Conservation (phyloP, 2,797 vertebrate genomes). For the Percopsis omiscomaycus region DNA sequence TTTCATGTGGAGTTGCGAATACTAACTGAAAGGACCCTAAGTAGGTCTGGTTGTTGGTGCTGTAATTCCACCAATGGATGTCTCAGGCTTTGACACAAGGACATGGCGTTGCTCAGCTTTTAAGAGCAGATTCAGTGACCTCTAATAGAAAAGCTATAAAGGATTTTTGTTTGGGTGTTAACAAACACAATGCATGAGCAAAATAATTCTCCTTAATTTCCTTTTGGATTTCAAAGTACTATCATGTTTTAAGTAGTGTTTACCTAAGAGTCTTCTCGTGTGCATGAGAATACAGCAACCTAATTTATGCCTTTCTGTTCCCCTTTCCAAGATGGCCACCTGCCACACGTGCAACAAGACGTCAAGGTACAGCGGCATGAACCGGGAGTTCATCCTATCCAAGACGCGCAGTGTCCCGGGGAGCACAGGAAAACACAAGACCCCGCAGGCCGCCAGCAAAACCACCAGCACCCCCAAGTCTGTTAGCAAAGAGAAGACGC, state of each 20-base stretch:
- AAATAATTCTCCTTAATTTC: background rate
- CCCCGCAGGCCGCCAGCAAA: conserved; percentile 63
- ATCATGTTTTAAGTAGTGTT: background rate
- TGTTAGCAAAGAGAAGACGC: conserved; percentile 64
- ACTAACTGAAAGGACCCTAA: conserved; percentile 11
- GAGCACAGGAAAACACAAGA: conserved; percentile 61
- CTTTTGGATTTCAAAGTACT: background rate
- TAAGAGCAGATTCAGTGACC: background rate
- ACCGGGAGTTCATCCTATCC: conserved; percentile 76
- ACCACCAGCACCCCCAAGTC: conserved; percentile 56
- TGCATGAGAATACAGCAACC: conserved; percentile 9
- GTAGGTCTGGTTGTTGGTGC: background rate
- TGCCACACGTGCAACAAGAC: conserved; percentile 88
- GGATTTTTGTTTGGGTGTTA: too few relatives aligned
- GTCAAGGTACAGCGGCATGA: conserved; percentile 80
- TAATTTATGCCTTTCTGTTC: conserved; percentile 21
- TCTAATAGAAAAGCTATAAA: conserved; percentile 11
- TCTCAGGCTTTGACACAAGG: background rate
- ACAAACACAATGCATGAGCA: too few relatives aligned
- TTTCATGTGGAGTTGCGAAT: conserved; percentile 1
- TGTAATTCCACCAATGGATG: conserved; percentile 4
- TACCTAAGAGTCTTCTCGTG: background rate
- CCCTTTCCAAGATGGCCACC: conserved; percentile 83
- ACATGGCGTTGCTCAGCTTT: background rate
- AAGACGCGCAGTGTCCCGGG: conserved; percentile 69